These are phyloP conservation scores for Sylvilagus bachmani DNA, from an alignment of 2,113 vertebrate species.

Conservation along the genomic window DNA sequence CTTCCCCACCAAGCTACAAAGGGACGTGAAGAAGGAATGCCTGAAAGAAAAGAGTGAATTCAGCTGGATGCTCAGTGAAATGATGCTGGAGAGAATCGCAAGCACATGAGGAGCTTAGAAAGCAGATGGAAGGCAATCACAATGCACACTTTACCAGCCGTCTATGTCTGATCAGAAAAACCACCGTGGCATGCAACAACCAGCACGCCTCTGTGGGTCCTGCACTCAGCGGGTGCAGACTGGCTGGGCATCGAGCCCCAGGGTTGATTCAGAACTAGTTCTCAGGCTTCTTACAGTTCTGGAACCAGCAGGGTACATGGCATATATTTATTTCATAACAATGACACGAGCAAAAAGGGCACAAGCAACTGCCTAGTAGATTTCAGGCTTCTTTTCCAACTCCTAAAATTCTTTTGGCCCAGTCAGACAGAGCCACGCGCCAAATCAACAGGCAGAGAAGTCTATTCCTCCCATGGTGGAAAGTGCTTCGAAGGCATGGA, in stretches of 20 bases:
- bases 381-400: background rate
- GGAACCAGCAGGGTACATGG: background rate
- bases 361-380: background rate
- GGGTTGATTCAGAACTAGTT: background rate
- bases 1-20: background rate
- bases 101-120: background rate
- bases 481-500: background rate
- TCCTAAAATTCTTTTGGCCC: background rate
- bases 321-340: background rate
- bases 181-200: background rate
- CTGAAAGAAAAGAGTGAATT: background rate
- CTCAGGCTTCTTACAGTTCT: background rate
- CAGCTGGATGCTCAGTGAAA: background rate
- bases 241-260: background rate
- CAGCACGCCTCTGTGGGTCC: accelerated
- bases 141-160: too few species aligned
- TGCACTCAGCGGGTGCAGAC: background rate
- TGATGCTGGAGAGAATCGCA: background rate
- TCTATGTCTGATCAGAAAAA: background rate
- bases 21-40: background rate
- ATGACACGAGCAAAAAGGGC: background rate
- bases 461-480: background rate
- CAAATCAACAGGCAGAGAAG: background rate
- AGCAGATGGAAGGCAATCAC: background rate
- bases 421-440: background rate